Conservation (phyloP, 2,888 invertebrate species). For the Balanococcus diminutus region DNA sequence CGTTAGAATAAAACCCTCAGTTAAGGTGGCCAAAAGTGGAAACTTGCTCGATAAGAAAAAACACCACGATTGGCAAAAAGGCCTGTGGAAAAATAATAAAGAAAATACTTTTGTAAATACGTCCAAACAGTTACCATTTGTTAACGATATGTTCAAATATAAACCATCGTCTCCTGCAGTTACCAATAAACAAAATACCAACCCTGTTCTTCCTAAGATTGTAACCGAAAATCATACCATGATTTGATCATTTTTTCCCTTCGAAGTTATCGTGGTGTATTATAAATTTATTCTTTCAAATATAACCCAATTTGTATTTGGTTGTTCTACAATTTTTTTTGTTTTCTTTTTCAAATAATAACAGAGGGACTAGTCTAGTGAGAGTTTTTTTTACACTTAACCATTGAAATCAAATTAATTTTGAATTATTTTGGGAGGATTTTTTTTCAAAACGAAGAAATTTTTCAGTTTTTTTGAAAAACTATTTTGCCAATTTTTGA, state of each 20-base stretch:
- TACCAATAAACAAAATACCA: neutral
- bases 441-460: too few species aligned
- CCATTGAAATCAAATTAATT: too few species aligned
- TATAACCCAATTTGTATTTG: too few species aligned
- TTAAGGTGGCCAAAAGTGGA: neutral
- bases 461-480: too few species aligned
- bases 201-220: slow-evolving; percentile 1
- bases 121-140: slow-evolving; percentile 12
- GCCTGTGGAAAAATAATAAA: neutral
- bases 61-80: neutral
- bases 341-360: too few species aligned
- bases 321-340: too few species aligned
- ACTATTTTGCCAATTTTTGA: too few species aligned
- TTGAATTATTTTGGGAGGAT: too few species aligned
- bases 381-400: too few species aligned
- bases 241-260: neutral
- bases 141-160: neutral
- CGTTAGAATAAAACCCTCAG: neutral
- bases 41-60: neutral
- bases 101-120: neutral
- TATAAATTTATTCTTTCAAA: too few species aligned
- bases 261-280: too few species aligned
- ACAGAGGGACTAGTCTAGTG: too few species aligned
- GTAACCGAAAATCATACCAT: neutral
- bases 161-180: neutral